Percentiles rank a stretch among this genome's conserved stretches.
phyloP scores from a whole-genome alignment of 1,140 invertebrate species.

The Drosophila chauvacae region DNA sequence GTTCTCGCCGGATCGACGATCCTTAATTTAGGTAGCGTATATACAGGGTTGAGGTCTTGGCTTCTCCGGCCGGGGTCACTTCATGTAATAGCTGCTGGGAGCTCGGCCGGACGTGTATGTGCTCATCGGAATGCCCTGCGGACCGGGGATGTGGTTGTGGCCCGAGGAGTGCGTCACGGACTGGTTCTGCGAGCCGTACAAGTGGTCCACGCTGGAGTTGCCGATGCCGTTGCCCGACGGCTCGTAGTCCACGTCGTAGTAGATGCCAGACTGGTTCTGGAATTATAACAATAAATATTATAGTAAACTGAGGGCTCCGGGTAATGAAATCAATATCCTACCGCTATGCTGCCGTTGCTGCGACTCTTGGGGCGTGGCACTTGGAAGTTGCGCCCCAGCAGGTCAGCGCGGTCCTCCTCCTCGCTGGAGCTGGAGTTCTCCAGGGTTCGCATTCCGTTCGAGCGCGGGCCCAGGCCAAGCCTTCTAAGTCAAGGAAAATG shows the following conservation, averaged over 20 bases:
- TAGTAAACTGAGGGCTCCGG: fast-evolving
- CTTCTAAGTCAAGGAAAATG: constrained; percentile 63
- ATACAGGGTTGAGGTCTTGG: constrained; percentile 51
- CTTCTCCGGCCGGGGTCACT: constrained; percentile 47
- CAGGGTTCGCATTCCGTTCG: constrained; percentile 84
- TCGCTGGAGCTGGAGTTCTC: constrained; percentile 88
- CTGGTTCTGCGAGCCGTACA: constrained; percentile 80
- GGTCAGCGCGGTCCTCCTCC: constrained; percentile 90
- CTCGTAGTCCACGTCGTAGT: constrained; percentile 94
- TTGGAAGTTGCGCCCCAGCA: constrained; percentile 88
- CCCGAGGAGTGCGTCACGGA: constrained; percentile 73
- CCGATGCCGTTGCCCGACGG: constrained; percentile 86
- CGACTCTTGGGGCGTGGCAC: constrained; percentile 92
- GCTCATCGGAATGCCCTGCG: constrained; percentile 88
- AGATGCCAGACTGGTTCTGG: constrained; percentile 93
- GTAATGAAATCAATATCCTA: constrained; percentile 77
- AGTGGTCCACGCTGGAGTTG: constrained; percentile 76
- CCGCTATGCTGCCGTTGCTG: constrained; percentile 88
- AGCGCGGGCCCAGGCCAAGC: constrained; percentile 81
- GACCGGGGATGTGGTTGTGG: constrained; percentile 85
- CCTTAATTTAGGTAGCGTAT: constrained; percentile 57
- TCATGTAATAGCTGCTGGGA: constrained; percentile 84
- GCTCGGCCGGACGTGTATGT: constrained; percentile 87
- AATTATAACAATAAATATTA: background rate
- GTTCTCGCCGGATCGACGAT: constrained; percentile 7